Conservation (phyloP, 1,140 invertebrate species). For the Vanessa tameamea region DNA sequence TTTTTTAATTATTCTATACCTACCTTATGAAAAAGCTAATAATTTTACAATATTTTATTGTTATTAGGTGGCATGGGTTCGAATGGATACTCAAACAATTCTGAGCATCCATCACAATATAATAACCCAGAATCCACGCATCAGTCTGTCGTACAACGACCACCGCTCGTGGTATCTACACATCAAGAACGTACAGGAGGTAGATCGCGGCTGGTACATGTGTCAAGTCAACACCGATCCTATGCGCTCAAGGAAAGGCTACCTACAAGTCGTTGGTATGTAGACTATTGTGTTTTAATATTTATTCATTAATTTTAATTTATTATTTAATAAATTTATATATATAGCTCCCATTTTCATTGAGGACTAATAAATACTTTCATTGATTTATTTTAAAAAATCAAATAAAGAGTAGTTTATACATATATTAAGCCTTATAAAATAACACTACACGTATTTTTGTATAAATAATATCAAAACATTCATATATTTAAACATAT, state of each 20-base stretch:
- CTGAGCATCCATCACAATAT: slow-evolving; percentile 94
- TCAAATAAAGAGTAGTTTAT: too few species aligned
- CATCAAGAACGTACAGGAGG: slow-evolving; percentile 90
- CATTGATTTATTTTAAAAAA: too few species aligned
- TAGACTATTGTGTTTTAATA: neutral
- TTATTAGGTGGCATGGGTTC: slow-evolving; percentile 92
- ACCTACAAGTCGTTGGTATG: slow-evolving; percentile 93
- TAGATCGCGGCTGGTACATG: slow-evolving; percentile 92
- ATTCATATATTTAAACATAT: too few species aligned
- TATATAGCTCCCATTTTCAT: too few species aligned
- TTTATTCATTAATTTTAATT: too few species aligned
- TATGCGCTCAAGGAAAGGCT: slow-evolving; percentile 91
- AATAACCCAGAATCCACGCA: slow-evolving; percentile 92
- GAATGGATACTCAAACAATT: slow-evolving; percentile 95
- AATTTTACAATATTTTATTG: neutral
- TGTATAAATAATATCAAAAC: too few species aligned
- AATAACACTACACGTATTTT: too few species aligned
- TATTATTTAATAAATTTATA: too few species aligned
- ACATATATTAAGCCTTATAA: too few species aligned
- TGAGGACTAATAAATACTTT: too few species aligned
- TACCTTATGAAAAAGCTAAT: too few species aligned
- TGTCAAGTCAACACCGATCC: slow-evolving; percentile 93
- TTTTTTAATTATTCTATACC: too few species aligned
- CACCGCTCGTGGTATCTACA: slow-evolving; percentile 94
- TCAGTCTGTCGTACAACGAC: slow-evolving; percentile 92